Conservation (phyloP, 2,797 vertebrate species). For the Phrynocephalus vlangalii region DNA sequence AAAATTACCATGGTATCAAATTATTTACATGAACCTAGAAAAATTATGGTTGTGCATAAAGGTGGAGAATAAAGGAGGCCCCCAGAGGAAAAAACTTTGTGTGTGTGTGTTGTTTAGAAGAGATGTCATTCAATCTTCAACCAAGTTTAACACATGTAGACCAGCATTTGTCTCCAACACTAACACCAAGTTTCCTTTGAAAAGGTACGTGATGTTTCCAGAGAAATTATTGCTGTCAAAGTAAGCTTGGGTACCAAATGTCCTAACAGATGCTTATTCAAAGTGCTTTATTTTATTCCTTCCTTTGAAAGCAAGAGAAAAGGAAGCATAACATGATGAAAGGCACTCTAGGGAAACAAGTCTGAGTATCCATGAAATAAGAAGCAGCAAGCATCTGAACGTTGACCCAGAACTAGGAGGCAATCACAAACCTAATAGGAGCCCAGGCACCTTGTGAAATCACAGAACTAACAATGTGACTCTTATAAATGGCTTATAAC, state of each 20-base stretch:
- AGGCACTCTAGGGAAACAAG: slow-evolving; percentile 9
- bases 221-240: not conserved
- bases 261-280: not conserved
- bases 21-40: slow-evolving; percentile 2
- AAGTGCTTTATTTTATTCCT: not conserved
- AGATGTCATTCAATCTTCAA: not conserved
- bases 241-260: not conserved
- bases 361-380: not conserved
- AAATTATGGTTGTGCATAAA: not conserved
- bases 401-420: not conserved
- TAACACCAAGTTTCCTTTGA: slow-evolving; percentile 17
- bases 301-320: not conserved
- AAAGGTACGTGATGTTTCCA: slow-evolving; percentile 8
- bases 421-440: not conserved
- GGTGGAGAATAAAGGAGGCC: not conserved
- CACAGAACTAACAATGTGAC: not conserved
- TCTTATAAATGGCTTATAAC: not conserved
- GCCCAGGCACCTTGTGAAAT: not conserved
- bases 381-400: not conserved
- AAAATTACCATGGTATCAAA: not conserved
- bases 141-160: not conserved
- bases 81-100: not conserved
- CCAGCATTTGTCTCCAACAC: not conserved
- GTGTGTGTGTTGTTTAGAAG: slow-evolving; percentile 7
- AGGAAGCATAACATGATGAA: not conserved